These are phyloP conservation scores for Acanthoscelides obtectus DNA, from an alignment of 2,888 invertebrate genomes.

Conservation along the genomic window DNA sequence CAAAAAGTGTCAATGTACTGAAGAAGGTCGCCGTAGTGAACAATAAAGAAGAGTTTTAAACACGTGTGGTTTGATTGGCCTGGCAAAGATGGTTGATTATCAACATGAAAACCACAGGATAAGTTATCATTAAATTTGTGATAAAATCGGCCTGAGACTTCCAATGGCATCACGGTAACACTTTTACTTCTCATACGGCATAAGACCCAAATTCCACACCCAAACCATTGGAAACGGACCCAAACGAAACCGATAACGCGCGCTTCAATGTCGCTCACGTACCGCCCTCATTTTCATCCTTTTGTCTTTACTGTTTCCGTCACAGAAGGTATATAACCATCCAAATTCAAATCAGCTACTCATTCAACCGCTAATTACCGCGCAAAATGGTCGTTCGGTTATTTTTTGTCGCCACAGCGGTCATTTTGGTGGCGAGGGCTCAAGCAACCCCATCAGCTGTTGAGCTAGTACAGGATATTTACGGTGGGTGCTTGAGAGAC, in stretches of 20 bases:
- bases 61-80: too few species aligned
- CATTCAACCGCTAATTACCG: conserved; percentile 19
- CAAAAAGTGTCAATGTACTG: too few species aligned
- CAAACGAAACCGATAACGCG: not conserved
- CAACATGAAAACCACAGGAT: too few species aligned
- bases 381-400: conserved; percentile 9
- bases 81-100: too few species aligned
- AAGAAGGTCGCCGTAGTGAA: too few species aligned
- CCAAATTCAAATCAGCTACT: conserved; percentile 12
- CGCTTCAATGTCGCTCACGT: conserved; percentile 34
- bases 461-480: conserved; percentile 61
- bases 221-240: not conserved
- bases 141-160: not conserved
- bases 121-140: too few species aligned
- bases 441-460: conserved; percentile 51
- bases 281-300: conserved; percentile 38
- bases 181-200: not conserved
- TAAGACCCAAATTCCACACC: not conserved
- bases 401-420: conserved; percentile 18
- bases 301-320: conserved; percentile 48
- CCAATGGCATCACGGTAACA: not conserved
- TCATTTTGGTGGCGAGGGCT: conserved; percentile 20
- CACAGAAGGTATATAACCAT: conserved; percentile 39
- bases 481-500: conserved; percentile 62
- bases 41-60: too few species aligned